Percentiles rank a stretch among this genome's conserved stretches.
Conservation (phyloP, 2,888 invertebrate genomes). For the Tineola bisselliella region DNA sequence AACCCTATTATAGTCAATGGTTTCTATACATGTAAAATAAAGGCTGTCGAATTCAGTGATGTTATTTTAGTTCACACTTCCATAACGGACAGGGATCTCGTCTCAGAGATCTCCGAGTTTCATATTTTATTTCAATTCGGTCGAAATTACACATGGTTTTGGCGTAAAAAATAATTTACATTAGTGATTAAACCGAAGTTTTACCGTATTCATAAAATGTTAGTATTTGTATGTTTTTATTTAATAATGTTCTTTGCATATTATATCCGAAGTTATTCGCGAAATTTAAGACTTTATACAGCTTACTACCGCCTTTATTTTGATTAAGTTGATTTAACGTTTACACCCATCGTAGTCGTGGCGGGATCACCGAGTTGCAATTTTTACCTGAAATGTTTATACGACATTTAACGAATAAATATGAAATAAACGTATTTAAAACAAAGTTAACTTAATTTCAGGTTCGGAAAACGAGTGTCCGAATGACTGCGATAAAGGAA, state of each 20-base stretch:
- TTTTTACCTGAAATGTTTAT: slow-evolving; percentile 9
- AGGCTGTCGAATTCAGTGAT: neutral
- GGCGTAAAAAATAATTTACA: neutral
- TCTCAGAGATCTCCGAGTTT: no score
- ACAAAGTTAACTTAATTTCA: slow-evolving; percentile 25
- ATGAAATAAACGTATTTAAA: slow-evolving; percentile 16
- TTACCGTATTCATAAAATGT: no score
- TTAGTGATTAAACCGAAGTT: no score
- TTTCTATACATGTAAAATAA: neutral
- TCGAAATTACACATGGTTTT: neutral
- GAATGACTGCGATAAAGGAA: slow-evolving; percentile 64
- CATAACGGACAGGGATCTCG: neutral
- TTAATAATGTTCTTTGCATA: slow-evolving; percentile 19
- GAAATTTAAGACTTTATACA: no score
- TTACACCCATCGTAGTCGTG: no score
- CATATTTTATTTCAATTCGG: neutral
- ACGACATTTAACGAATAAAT: slow-evolving; percentile 18
- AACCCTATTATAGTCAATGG: neutral
- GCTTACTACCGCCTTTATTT: no score
- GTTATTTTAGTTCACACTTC: neutral
- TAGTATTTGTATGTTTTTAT: no score
- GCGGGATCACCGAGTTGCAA: no score
- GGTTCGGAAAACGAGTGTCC: slow-evolving; percentile 61
- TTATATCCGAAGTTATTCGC: no score
- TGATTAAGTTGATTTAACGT: no score